These are phyloP conservation scores for Chiloscyllium plagiosum DNA, from an alignment of 2,113 vertebrate species.

Conservation along the genomic window DNA sequence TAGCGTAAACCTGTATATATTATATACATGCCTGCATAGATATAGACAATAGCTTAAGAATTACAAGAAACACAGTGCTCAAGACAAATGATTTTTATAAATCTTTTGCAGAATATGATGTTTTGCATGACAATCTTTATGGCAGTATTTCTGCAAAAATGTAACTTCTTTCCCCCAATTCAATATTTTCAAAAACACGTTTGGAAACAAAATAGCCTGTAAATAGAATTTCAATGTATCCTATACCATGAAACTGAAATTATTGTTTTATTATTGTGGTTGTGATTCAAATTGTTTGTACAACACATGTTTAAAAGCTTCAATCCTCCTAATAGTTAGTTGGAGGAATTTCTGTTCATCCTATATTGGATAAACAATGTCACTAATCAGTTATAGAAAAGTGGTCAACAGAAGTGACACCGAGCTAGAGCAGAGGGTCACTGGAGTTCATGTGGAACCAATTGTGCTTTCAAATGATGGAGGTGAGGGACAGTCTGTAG, in stretches of 20 bases:
- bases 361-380: background rate
- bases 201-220: background rate
- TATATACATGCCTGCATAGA: background rate
- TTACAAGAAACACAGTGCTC: background rate
- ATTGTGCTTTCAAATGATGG: background rate
- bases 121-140: background rate
- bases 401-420: background rate
- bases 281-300: background rate
- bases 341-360: background rate
- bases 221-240: background rate
- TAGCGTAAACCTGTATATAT: background rate
- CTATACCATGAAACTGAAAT: background rate
- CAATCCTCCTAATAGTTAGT: background rate
- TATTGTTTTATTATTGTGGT: background rate
- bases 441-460: background rate
- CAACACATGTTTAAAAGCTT: background rate
- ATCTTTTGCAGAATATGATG: background rate
- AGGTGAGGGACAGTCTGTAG: background rate
- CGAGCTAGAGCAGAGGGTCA: background rate
- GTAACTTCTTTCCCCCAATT: background rate
- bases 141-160: background rate
- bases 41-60: background rate
- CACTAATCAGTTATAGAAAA: background rate
- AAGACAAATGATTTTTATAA: conserved; percentile 5
- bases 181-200: background rate